Percentiles rank a stretch among this genome's conserved stretches.
Conservation (phyloP, 2,797 vertebrate species). For the Cyclura pinguis region DNA sequence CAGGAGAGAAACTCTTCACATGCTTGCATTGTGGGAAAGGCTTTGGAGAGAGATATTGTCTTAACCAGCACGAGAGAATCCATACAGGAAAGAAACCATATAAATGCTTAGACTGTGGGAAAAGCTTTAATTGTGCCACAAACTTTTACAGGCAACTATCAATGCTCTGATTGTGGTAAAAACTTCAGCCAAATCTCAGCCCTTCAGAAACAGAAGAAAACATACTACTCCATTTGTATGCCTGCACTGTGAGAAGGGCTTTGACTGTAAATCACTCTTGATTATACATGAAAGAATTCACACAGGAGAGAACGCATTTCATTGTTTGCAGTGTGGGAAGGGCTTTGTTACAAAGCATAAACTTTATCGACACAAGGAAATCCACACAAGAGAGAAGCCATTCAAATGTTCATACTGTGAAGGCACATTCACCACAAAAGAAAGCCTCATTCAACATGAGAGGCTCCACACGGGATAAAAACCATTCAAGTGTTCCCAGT, state of each 20-base stretch:
- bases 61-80: background rate
- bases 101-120: background rate
- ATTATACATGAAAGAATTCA: background rate
- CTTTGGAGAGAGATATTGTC: background rate
- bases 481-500: background rate
- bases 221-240: too few species aligned
- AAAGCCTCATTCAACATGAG: background rate
- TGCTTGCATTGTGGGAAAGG: background rate
- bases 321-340: background rate
- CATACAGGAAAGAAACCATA: too few species aligned
- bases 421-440: background rate
- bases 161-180: background rate
- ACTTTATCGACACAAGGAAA: background rate
- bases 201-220: background rate
- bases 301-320: background rate
- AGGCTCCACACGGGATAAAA: background rate
- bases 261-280: background rate
- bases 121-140: background rate
- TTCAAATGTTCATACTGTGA: background rate
- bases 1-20: background rate
- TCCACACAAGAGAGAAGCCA: background rate
- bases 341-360: background rate
- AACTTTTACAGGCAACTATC: background rate
- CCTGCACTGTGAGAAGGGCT: background rate
- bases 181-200: slow-evolving; percentile 3